These are phyloP conservation scores for Lasioglossum zephyrum DNA, from an alignment of 2,888 invertebrate genomes.

Conservation along the genomic window DNA sequence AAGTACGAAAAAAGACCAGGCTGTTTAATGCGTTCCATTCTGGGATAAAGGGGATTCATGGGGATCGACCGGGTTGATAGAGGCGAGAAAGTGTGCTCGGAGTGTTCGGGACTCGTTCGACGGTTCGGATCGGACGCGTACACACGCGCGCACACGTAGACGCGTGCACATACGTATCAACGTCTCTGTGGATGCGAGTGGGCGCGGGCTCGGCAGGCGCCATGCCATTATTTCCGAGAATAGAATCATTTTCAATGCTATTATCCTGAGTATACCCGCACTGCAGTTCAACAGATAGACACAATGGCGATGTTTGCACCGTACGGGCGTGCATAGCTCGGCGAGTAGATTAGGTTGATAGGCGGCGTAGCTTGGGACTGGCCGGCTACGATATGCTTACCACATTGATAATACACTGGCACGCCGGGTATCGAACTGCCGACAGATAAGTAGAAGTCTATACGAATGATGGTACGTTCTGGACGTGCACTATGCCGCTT, in stretches of 20 bases:
- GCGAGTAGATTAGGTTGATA: conserved; percentile 76
- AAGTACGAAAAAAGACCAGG: conserved; percentile 1
- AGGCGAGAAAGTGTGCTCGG: conserved; percentile 12
- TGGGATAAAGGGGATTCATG: conserved; percentile 4
- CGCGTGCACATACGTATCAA: not conserved
- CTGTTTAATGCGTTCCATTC: conserved; percentile 42
- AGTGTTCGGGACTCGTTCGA: not conserved
- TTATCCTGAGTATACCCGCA: conserved; percentile 73
- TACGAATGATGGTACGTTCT: conserved; percentile 60
- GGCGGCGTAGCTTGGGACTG: conserved; percentile 71
- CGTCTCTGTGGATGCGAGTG: not conserved
- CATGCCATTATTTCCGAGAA: conserved; percentile 72
- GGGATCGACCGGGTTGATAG: conserved; percentile 22
- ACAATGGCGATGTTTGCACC: conserved; percentile 77
- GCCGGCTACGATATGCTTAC: conserved; percentile 76
- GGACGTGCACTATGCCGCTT: conserved; percentile 37
- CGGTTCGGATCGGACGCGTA: not conserved
- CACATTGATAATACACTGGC: conserved; percentile 76
- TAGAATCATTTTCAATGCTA: conserved; percentile 77
- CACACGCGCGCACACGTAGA: not conserved
- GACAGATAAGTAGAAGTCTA: conserved; percentile 72
- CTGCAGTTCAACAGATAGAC: conserved; percentile 76
- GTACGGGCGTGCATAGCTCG: conserved; percentile 68
- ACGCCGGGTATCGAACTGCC: conserved; percentile 65
- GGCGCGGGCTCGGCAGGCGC: conserved; percentile 30